Evolutionary conservation across 2,888 invertebrate species (phyloP).

Genomic region (Apodemia mormo): DNA sequence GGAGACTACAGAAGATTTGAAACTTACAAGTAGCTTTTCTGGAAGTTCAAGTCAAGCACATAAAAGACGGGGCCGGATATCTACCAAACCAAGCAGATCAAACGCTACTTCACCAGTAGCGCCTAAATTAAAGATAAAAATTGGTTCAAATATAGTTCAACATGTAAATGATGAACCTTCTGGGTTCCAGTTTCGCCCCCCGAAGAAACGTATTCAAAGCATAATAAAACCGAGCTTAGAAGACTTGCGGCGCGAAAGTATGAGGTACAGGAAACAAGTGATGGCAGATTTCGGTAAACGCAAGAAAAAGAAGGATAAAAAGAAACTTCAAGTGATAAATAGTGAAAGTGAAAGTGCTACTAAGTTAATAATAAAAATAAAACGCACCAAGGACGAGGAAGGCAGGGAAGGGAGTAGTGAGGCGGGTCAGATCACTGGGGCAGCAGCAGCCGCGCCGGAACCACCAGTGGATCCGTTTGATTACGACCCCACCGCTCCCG

Average conservation of each 20-base stretch:
- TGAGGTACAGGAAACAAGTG: conserved; percentile 92
- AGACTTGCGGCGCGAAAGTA: conserved; percentile 90
- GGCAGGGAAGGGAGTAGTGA: conserved; percentile 52
- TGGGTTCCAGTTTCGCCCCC: conserved; percentile 84
- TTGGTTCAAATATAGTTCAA: conserved; percentile 83
- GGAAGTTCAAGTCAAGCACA: conserved; percentile 47
- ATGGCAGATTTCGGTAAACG: conserved; percentile 89
- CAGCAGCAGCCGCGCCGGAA: conserved; percentile 56
- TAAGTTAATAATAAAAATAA: conserved; percentile 89
- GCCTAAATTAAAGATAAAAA: conserved; percentile 91
- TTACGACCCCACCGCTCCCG: conserved; percentile 71
- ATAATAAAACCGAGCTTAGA: conserved; percentile 87
- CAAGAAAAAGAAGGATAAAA: conserved; percentile 76
- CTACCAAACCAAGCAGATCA: conserved; percentile 51
- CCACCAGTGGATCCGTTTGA: conserved; percentile 68
- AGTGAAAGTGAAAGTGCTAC: conserved; percentile 83
- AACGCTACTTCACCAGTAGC: conserved; percentile 62
- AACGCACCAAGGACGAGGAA: conserved; percentile 73
- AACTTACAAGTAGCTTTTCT: conserved; percentile 50
- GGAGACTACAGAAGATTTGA: conserved; percentile 64
- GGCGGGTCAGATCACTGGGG: conserved; percentile 40
- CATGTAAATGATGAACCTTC: conserved; percentile 74
- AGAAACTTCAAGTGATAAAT: conserved; percentile 76
- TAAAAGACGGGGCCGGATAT: conserved; percentile 60
- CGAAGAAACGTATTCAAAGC: conserved; percentile 88